These are phyloP conservation scores for Trichosurus vulpecula DNA, from an alignment of 2,797 vertebrate genomes.

Conservation along the genomic window DNA sequence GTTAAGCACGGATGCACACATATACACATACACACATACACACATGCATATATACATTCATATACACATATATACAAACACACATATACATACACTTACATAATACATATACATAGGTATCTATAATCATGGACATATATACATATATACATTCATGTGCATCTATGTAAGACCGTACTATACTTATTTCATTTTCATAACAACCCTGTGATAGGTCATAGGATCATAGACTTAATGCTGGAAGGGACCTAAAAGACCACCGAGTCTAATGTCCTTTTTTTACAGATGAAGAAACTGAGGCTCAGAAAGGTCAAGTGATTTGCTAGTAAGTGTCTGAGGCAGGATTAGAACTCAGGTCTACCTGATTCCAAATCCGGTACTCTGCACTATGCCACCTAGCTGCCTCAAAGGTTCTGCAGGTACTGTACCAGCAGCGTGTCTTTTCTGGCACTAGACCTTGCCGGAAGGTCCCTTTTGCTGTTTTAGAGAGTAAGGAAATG, in stretches of 20 bases:
- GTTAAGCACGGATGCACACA: no score
- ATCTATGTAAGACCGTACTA: no score
- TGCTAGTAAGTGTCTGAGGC: background rate
- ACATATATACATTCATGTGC: no score
- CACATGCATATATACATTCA: no score
- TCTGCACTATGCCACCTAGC: background rate
- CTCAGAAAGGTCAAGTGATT: background rate
- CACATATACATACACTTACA: no score
- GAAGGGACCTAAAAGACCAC: background rate
- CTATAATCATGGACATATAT: no score
- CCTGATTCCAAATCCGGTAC: background rate
- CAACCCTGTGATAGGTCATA: background rate
- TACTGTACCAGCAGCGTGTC: background rate
- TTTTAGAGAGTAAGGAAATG: background rate
- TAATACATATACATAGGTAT: no score
- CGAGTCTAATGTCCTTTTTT: background rate
- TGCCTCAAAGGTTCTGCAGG: background rate
- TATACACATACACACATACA: no score
- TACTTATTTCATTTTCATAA: background rate
- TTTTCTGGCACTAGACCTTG: background rate
- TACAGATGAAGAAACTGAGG: background rate
- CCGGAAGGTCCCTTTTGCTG: background rate
- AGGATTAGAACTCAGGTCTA: background rate
- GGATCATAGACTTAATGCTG: background rate
- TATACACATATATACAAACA: no score